Evolutionary conservation across 2,797 vertebrate genomes (phyloP).

Genomic region (Ctenopoma kingsleyae): DNA sequence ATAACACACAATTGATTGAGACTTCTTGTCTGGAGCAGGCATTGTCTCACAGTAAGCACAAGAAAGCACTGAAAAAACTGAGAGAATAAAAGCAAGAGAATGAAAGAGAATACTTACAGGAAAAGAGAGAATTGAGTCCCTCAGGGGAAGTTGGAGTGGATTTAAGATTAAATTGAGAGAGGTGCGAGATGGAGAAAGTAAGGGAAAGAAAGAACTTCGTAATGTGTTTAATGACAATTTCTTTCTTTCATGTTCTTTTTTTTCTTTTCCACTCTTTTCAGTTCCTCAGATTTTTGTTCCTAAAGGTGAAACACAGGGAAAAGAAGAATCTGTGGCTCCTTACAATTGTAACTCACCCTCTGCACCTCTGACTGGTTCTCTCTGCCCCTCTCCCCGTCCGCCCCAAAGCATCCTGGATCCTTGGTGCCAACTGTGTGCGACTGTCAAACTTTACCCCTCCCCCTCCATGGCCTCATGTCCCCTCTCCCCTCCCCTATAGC

Average conservation of each 20-base stretch:
- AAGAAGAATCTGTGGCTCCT: slow-evolving; percentile 61
- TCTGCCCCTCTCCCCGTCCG: slow-evolving; percentile 67
- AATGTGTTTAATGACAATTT: slow-evolving; percentile 74
- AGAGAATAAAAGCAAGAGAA: slow-evolving; percentile 68
- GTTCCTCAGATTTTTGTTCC: slow-evolving; percentile 35
- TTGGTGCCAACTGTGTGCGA: slow-evolving; percentile 85
- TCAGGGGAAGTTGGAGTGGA: slow-evolving; percentile 72
- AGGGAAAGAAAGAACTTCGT: slow-evolving; percentile 73
- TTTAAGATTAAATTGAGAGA: slow-evolving; percentile 81
- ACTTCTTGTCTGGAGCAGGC: slow-evolving; percentile 50
- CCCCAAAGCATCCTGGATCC: slow-evolving; percentile 79
- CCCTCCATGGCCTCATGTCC: slow-evolving; percentile 31
- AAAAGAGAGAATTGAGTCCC: slow-evolving; percentile 73
- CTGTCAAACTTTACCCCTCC: slow-evolving; percentile 79
- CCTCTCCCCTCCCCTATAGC: slow-evolving; percentile 13
- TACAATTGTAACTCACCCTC: slow-evolving; percentile 62
- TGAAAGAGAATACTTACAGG: slow-evolving; percentile 85
- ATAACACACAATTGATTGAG: slow-evolving; percentile 66
- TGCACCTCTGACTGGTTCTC: slow-evolving; percentile 67
- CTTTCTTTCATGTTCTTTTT: slow-evolving; percentile 80
- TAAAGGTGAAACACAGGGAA: slow-evolving; percentile 66
- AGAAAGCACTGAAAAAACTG: slow-evolving; percentile 47
- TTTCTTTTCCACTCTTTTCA: slow-evolving; percentile 55
- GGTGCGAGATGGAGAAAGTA: slow-evolving; percentile 70
- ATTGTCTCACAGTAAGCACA: slow-evolving; percentile 41